Conservation (phyloP, 1,140 invertebrate genomes). For the Olivierus martensii region DNA sequence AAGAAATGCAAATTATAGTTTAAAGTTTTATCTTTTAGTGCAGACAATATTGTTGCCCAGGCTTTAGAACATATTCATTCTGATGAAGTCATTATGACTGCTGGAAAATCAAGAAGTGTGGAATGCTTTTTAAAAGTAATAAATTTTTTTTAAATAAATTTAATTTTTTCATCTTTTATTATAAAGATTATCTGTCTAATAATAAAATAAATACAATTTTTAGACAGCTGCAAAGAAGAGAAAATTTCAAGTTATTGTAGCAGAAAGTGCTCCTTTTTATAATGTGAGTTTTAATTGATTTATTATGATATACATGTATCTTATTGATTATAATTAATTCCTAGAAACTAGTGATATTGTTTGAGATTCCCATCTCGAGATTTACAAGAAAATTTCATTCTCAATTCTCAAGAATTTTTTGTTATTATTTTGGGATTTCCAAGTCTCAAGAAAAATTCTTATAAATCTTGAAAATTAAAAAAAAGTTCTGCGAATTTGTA, state of each 20-base stretch:
- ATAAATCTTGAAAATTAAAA: too few relatives aligned
- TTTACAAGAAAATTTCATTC: too few relatives aligned
- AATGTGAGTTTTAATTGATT: constrained; percentile 37
- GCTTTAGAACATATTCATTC: constrained; percentile 78
- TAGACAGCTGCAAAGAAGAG: constrained; percentile 48
- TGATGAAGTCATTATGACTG: constrained; percentile 78
- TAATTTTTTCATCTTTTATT: too few relatives aligned
- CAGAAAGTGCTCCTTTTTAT: constrained; percentile 58
- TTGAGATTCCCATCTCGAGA: too few relatives aligned
- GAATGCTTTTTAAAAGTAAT: constrained; percentile 56
- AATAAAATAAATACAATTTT: constrained; percentile 4
- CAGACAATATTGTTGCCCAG: constrained; percentile 64
- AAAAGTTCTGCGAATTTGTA: too few relatives aligned
- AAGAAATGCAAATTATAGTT: constrained; percentile 4
- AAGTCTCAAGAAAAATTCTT: too few relatives aligned
- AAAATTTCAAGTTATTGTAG: constrained; percentile 72
- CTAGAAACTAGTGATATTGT: too few relatives aligned
- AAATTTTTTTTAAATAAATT: too few relatives aligned
- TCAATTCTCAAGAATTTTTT: too few relatives aligned
- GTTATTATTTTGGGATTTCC: too few relatives aligned
- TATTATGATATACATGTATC: constrained; percentile 5
- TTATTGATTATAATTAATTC: constrained; percentile 6
- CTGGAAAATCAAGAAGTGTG: constrained; percentile 66
- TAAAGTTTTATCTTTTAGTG: constrained; percentile 32
- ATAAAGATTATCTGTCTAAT: too few relatives aligned